These are phyloP conservation scores for Anticlea derivata DNA, from an alignment of 2,888 invertebrate species.

Conservation along the genomic window DNA sequence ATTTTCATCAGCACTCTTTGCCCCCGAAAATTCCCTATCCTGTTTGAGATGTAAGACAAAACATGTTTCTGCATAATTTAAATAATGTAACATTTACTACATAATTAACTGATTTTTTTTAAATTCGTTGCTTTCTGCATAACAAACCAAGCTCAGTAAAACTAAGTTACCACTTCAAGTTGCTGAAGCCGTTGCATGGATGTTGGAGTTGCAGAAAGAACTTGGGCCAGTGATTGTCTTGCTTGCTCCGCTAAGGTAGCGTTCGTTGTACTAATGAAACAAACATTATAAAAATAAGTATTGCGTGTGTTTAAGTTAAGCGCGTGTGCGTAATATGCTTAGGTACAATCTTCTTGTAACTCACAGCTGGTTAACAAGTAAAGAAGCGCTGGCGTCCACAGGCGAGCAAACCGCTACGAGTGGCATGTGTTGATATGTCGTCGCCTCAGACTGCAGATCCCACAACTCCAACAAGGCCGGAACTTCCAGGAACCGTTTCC, in stretches of 20 bases:
- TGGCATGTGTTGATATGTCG: conserved; percentile 45
- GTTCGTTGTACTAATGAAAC: conserved; percentile 8
- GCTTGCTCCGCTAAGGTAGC: conserved; percentile 6
- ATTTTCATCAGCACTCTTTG: no score
- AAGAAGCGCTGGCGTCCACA: conserved; percentile 41
- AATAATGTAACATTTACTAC: no score
- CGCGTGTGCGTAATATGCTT: background rate
- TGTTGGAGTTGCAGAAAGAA: conserved; percentile 10
- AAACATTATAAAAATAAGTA: background rate
- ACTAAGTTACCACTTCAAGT: conserved; percentile 42
- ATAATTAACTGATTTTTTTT: no score
- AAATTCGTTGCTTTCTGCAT: no score
- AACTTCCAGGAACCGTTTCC: conserved; percentile 64
- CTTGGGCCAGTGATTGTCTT: conserved; percentile 2
- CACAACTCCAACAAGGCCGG: conserved; percentile 61
- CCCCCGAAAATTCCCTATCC: no score
- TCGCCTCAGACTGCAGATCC: conserved; percentile 35
- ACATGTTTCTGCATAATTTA: no score
- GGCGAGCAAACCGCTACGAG: conserved; percentile 58
- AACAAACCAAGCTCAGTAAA: no score
- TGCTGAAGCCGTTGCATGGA: conserved; percentile 1
- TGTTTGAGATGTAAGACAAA: no score
- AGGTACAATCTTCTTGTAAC: no score
- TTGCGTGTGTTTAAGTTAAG: no score
- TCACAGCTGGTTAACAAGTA: conserved; percentile 51